phyloP scores from a whole-genome alignment of 2,888 invertebrate species.

The Drosophila algonquin region DNA sequence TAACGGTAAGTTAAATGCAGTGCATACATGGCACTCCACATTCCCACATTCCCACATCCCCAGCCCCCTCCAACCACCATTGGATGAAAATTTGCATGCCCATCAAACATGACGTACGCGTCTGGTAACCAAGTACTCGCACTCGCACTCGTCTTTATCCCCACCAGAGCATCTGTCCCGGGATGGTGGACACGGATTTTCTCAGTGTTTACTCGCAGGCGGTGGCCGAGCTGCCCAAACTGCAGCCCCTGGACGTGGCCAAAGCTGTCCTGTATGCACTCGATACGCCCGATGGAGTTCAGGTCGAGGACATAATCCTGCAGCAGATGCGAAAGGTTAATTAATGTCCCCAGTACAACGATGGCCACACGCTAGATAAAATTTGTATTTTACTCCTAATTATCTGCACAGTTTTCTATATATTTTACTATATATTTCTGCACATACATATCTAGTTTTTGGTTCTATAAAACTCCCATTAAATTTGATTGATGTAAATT shows the following conservation, averaged over 20 bases:
- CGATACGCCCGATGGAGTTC: constrained; percentile 86
- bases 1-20: constrained; percentile 83
- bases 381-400: not conserved
- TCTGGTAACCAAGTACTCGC: constrained; percentile 37
- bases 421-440: not conserved
- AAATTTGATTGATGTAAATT: not conserved
- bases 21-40: constrained; percentile 54
- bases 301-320: constrained; percentile 84
- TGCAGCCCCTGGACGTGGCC: constrained; percentile 86
- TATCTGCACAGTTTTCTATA: not conserved
- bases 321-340: constrained; percentile 78
- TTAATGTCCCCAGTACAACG: constrained; percentile 12
- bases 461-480: not conserved
- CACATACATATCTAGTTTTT: not conserved
- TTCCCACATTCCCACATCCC: not conserved
- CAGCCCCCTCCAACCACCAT: not conserved
- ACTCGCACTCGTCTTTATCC: constrained; percentile 18
- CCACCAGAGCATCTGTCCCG: constrained; percentile 87
- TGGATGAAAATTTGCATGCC: constrained; percentile 12
- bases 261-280: constrained; percentile 87
- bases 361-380: not conserved
- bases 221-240: constrained; percentile 83
- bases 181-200: constrained; percentile 86
- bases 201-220: constrained; percentile 83
- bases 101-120: constrained; percentile 27